Percentiles rank a stretch among this genome's conserved stretches.
phyloP scores from a whole-genome alignment of 2,888 invertebrate genomes.

The Camptogramma bilineatum region DNA sequence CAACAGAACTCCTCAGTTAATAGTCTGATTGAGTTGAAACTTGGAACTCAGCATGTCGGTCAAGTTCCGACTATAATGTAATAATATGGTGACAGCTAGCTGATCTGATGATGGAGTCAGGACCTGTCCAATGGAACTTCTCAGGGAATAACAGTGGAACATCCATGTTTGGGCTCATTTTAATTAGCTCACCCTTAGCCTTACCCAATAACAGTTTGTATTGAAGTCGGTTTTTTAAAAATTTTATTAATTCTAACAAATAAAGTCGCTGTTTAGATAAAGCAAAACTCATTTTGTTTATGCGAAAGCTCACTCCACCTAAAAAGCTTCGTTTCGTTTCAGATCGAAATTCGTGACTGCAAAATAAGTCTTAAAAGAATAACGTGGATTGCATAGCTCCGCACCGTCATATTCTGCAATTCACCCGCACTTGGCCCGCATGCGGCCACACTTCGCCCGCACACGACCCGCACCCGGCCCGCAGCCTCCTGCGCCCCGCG shows the following conservation, averaged over 20 bases:
- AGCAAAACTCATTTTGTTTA: not conserved
- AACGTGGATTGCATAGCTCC: not conserved
- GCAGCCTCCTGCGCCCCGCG: not conserved
- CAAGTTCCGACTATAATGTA: too few species aligned
- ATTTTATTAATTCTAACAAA: not conserved
- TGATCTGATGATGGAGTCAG: too few species aligned
- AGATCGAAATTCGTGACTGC: not conserved
- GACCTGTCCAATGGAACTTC: too few species aligned
- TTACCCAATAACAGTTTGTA: too few species aligned
- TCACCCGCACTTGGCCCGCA: not conserved
- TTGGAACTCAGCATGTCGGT: too few species aligned
- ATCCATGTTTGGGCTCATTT: too few species aligned
- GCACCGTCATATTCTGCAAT: not conserved
- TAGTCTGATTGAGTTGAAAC: too few species aligned
- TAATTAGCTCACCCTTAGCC: too few species aligned
- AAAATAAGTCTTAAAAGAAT: not conserved
- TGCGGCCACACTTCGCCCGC: not conserved
- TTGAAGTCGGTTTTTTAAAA: not conserved
- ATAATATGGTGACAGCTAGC: too few species aligned
- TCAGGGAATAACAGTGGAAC: too few species aligned
- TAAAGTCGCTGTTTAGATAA: not conserved
- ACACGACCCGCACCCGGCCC: slow-evolving; percentile 12
- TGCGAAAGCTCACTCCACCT: not conserved
- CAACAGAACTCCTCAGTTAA: too few species aligned
- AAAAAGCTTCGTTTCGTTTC: not conserved